phyloP scores from a whole-genome alignment of 2,113 vertebrate genomes.

The Cnemophilus loriae region DNA sequence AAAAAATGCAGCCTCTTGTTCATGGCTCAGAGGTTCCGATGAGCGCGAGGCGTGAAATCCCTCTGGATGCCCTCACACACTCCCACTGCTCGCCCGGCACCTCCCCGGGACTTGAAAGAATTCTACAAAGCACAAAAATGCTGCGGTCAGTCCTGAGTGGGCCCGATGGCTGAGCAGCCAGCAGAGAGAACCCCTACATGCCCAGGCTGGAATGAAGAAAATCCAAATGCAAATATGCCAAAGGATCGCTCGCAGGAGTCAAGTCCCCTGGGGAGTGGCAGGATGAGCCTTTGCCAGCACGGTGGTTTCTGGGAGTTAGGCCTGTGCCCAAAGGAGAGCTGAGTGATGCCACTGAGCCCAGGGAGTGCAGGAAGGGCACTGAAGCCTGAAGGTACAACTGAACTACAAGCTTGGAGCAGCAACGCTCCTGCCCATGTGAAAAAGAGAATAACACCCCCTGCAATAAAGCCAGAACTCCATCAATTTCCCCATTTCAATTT shows the following conservation, averaged over 20 bases:
- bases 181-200: neutral
- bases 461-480: neutral
- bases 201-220: slow-evolving; percentile 30
- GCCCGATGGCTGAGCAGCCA: neutral
- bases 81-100: neutral
- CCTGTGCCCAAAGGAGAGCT: neutral
- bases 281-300: neutral
- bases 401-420: neutral
- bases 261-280: neutral
- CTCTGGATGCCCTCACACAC: neutral
- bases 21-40: neutral
- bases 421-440: fast-evolving
- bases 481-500: neutral
- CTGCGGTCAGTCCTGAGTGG: neutral
- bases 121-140: neutral
- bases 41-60: fast-evolving
- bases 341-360: neutral
- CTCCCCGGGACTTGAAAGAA: neutral
- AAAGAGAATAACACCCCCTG: neutral
- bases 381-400: neutral
- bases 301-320: neutral
- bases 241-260: neutral
- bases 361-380: neutral
- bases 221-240: neutral
- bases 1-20: neutral